Evolutionary conservation across 2,113 vertebrate genomes (phyloP).

Genomic region (Megaceryle maxima): DNA sequence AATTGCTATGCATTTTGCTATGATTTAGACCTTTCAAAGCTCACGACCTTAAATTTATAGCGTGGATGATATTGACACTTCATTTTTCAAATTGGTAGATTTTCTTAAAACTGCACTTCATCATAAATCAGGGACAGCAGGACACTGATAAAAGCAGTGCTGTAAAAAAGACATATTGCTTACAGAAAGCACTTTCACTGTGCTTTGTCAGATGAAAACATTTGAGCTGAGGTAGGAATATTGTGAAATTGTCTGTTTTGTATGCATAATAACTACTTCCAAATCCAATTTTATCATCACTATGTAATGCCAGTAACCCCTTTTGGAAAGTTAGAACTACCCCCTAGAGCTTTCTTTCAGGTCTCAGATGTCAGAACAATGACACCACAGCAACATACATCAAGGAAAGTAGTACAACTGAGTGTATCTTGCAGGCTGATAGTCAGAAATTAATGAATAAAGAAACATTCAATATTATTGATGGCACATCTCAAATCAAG

Average conservation of each 20-base stretch:
- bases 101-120: background rate
- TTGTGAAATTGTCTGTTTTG: background rate
- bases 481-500: background rate
- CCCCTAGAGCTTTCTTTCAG: background rate
- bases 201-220: background rate
- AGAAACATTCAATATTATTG: conserved; percentile 1
- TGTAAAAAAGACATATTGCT: background rate
- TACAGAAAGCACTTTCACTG: background rate
- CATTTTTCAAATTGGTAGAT: background rate
- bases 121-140: background rate
- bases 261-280: background rate
- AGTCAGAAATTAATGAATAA: background rate
- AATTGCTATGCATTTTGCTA: background rate
- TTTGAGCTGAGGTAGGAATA: background rate
- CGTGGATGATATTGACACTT: background rate
- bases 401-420: background rate
- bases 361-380: background rate
- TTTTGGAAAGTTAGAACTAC: background rate
- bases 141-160: background rate
- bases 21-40: background rate
- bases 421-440: background rate
- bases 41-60: background rate
- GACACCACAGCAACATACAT: background rate
- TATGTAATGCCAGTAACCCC: background rate
- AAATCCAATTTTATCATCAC: background rate